Conservation (phyloP, 2,113 vertebrate genomes). For the Entelurus aequoreus region DNA sequence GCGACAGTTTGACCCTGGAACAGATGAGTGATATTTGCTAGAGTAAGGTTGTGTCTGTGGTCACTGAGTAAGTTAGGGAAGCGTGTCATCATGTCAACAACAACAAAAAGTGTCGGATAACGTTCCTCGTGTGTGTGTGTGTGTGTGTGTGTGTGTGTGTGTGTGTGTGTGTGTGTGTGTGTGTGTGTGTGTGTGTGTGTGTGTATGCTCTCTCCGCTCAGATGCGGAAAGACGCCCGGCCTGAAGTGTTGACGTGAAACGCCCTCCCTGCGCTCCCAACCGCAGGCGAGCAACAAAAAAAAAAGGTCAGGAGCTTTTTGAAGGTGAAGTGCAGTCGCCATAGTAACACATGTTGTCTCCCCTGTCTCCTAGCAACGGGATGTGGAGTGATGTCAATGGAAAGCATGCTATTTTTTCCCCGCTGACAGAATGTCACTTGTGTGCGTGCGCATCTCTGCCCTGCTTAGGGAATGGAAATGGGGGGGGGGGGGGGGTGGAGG, state of each 20-base stretch:
- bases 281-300: conserved; percentile 5
- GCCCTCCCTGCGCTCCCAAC: conserved; percentile 14
- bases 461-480: conserved; percentile 30
- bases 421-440: conserved; percentile 61
- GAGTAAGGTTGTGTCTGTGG: no score
- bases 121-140: no score
- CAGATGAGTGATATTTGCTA: no score
- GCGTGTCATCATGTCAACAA: no score
- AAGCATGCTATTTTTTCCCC: conserved; percentile 60
- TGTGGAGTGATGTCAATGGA: conserved; percentile 76
- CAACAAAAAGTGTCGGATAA: no score
- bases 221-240: no score
- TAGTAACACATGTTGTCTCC: conserved; percentile 81
- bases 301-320: conserved; percentile 65
- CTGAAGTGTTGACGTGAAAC: conserved; percentile 44
- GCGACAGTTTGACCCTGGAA: no score
- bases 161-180: no score
- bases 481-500: conserved; percentile 1
- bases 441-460: conserved; percentile 1
- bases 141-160: no score
- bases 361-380: conserved; percentile 74
- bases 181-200: no score
- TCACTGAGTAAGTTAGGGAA: no score
- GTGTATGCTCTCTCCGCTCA: no score
- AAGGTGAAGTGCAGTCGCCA: conserved; percentile 77